phyloP scores from a whole-genome alignment of 2,888 invertebrate genomes.

The Hylaea fasciaria region DNA sequence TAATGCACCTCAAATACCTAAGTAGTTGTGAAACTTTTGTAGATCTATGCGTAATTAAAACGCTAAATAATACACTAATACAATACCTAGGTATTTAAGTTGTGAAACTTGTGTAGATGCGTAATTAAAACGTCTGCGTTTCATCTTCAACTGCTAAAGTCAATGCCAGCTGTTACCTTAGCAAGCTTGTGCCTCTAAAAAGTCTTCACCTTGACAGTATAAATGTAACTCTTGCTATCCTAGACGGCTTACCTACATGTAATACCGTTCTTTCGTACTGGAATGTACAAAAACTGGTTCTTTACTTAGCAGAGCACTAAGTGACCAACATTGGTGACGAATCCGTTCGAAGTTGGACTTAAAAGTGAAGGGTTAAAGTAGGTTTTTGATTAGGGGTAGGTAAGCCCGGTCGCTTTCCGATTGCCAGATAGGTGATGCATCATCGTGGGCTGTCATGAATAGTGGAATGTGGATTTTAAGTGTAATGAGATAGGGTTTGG shows the following conservation, averaged over 20 bases:
- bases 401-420: constrained; percentile 50
- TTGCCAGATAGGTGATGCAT: constrained; percentile 50
- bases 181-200: constrained; percentile 12
- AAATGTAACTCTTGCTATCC: constrained; percentile 21
- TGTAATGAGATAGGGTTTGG: neutral
- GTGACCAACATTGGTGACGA: constrained; percentile 47
- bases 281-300: constrained; percentile 72
- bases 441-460: constrained; percentile 38
- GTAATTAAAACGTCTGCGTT: constrained; percentile 15
- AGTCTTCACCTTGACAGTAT: constrained; percentile 22
- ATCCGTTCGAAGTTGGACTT: constrained; percentile 20
- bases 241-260: constrained; percentile 31
- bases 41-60: no score
- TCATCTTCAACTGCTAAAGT: constrained; percentile 10
- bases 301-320: constrained; percentile 61
- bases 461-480: constrained; percentile 28
- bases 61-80: no score
- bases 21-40: no score
- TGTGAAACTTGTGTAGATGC: neutral
- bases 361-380: constrained; percentile 3
- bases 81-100: no score
- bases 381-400: constrained; percentile 5
- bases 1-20: no score
- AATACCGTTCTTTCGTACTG: constrained; percentile 59
- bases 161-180: constrained; percentile 21